These are phyloP conservation scores for Ormyrus nitidulus DNA, from an alignment of 2,888 invertebrate species.

Conservation along the genomic window DNA sequence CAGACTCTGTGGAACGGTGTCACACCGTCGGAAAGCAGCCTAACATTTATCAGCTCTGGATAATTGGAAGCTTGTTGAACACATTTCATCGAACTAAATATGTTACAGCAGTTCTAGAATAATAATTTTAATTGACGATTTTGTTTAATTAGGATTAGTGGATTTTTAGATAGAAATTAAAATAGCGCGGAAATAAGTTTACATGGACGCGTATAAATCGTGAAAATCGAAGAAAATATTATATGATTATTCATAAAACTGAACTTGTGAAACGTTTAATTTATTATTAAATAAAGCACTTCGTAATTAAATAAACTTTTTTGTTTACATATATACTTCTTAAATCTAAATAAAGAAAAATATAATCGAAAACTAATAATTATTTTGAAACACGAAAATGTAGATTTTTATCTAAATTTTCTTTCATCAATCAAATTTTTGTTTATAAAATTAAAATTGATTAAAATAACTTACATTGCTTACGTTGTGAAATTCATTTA, in stretches of 20 bases:
- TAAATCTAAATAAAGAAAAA: too few species aligned
- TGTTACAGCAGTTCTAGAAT: constrained; percentile 59
- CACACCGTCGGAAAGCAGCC: constrained; percentile 56
- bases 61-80: constrained; percentile 55
- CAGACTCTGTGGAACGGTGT: constrained; percentile 64
- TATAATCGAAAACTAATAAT: neutral
- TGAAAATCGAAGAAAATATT: neutral
- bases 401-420: neutral
- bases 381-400: neutral
- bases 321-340: too few species aligned
- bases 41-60: constrained; percentile 60
- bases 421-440: neutral
- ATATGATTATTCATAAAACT: neutral
- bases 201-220: neutral
- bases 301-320: too few species aligned
- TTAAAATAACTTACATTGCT: constrained; percentile 43
- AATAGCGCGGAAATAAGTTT: neutral
- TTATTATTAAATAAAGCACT: too few species aligned
- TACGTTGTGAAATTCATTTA: constrained; percentile 44
- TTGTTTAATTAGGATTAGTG: neutral
- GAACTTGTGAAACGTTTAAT: too few species aligned
- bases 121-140: constrained; percentile 6
- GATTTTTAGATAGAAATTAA: constrained; percentile 1
- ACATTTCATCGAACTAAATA: constrained; percentile 57
- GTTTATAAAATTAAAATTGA: neutral